phyloP scores from a whole-genome alignment of 2,888 invertebrate species.

The Cryptophagus acutangulus region DNA sequence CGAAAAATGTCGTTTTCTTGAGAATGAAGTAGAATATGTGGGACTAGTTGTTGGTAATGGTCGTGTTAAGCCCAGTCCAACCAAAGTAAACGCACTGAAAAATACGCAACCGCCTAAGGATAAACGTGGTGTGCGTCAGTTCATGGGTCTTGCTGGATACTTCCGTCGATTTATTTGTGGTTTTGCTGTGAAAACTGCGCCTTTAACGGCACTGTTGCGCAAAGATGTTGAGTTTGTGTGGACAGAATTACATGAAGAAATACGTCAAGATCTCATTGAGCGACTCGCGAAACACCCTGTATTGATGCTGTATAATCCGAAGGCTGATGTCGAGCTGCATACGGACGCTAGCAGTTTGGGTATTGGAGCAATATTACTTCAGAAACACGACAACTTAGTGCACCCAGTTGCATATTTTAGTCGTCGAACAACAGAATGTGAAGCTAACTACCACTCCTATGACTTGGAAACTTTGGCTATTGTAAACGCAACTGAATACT shows the following conservation, averaged over 20 bases:
- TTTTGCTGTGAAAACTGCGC: conserved; percentile 23
- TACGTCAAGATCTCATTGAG: not conserved
- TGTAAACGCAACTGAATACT: conserved; percentile 34
- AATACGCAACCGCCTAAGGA: conserved; percentile 29
- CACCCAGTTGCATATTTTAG: conserved; percentile 36
- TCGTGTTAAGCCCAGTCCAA: conserved; percentile 9
- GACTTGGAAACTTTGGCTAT: conserved; percentile 41
- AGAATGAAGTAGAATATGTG: conserved; percentile 13
- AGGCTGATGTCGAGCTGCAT: conserved; percentile 27
- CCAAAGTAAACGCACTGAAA: conserved; percentile 22
- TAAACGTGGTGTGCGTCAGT: conserved; percentile 21
- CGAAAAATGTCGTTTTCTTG: conserved; percentile 17
- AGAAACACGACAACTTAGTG: conserved; percentile 22
- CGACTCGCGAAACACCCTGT: conserved; percentile 14
- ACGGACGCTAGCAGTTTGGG: conserved; percentile 31
- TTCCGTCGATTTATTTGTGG: conserved; percentile 27
- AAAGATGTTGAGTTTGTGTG: conserved; percentile 11
- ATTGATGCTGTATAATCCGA: conserved; percentile 22
- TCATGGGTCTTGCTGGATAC: conserved; percentile 23
- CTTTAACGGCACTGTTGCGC: conserved; percentile 20
- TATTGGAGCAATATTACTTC: conserved; percentile 29
- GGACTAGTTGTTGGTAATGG: conserved; percentile 14
- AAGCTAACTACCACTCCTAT: conserved; percentile 36
- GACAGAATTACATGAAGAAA: not conserved
- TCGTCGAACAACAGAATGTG: conserved; percentile 32